Conservation (phyloP, 2,113 vertebrate genomes). For the Odontesthes bonariensis region DNA sequence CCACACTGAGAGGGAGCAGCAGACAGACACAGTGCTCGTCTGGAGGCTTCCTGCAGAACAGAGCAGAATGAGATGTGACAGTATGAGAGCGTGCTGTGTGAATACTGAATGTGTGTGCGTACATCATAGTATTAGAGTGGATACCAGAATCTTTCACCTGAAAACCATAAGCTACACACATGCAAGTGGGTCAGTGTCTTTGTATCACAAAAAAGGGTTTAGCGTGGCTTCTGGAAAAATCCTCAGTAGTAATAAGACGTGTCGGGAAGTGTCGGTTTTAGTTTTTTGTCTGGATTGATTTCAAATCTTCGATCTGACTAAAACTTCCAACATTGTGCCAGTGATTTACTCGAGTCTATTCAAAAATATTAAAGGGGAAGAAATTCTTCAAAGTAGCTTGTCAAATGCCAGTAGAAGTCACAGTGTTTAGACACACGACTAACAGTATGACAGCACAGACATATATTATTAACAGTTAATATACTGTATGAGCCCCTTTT, state of each 20-base stretch:
- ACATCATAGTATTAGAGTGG: constrained; percentile 26
- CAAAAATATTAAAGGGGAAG: too few species aligned
- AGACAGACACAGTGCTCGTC: constrained; percentile 11
- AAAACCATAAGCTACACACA: constrained; percentile 23
- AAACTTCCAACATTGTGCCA: too few species aligned
- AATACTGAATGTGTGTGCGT: constrained; percentile 12
- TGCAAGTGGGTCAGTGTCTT: constrained; percentile 44
- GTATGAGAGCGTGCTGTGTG: constrained; percentile 37
- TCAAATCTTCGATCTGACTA: too few species aligned
- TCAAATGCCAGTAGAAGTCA: not conserved
- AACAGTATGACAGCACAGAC: not conserved
- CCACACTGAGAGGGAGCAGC: not conserved
- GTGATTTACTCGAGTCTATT: too few species aligned
- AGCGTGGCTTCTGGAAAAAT: constrained; percentile 20
- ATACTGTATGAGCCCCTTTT: not conserved
- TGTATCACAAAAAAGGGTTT: not conserved
- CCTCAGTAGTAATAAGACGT: too few species aligned
- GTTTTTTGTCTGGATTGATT: not conserved
- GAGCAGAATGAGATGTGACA: constrained; percentile 60
- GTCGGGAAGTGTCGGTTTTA: constrained; percentile 3
- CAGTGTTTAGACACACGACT: not conserved
- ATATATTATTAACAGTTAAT: not conserved
- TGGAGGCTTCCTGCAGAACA: constrained; percentile 39
- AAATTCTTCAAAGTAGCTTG: not conserved
- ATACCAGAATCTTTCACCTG: constrained; percentile 29